Evolutionary conservation across 2,888 invertebrate genomes (phyloP).

Genomic region (Eledone cirrhosa): DNA sequence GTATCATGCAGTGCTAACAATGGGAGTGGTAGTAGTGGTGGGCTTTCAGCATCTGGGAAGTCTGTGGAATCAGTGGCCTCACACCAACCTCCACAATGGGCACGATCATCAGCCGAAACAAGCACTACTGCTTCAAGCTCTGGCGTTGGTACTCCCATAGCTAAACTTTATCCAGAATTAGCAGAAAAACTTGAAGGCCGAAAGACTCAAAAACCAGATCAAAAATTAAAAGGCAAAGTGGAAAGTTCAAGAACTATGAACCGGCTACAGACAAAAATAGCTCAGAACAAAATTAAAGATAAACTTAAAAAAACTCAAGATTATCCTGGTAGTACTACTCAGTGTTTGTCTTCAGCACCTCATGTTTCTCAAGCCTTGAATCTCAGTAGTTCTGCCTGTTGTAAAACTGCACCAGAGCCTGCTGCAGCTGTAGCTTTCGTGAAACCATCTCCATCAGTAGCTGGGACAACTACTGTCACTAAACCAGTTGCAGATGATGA

Average conservation of each 20-base stretch:
- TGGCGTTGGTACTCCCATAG: conserved; percentile 48
- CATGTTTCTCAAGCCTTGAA: conserved; percentile 10
- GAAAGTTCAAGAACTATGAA: conserved; percentile 66
- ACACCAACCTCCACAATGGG: conserved; percentile 21
- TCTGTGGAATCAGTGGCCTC: conserved; percentile 4
- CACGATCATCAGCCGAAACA: conserved; percentile 21
- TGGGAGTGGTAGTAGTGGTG: neutral
- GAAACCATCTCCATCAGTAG: conserved; percentile 7
- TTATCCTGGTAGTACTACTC: conserved; percentile 26
- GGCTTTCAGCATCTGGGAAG: neutral
- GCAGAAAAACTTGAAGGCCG: conserved; percentile 63
- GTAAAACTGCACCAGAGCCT: conserved; percentile 3
- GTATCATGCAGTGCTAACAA: neutral
- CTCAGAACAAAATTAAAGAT: conserved; percentile 66
- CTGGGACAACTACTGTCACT: neutral
- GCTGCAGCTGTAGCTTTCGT: conserved; percentile 9
- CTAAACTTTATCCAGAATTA: conserved; percentile 63
- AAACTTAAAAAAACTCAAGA: conserved; percentile 58
- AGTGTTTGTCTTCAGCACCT: conserved; percentile 7
- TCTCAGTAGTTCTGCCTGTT: conserved; percentile 11
- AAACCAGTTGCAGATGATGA: conserved; percentile 1
- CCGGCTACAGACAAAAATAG: conserved; percentile 66
- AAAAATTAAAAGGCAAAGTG: conserved; percentile 47
- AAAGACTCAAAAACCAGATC: conserved; percentile 43
- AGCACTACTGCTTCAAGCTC: conserved; percentile 20